Conservation (phyloP, 2,888 invertebrate genomes). For the Margaritifera margaritifera region DNA sequence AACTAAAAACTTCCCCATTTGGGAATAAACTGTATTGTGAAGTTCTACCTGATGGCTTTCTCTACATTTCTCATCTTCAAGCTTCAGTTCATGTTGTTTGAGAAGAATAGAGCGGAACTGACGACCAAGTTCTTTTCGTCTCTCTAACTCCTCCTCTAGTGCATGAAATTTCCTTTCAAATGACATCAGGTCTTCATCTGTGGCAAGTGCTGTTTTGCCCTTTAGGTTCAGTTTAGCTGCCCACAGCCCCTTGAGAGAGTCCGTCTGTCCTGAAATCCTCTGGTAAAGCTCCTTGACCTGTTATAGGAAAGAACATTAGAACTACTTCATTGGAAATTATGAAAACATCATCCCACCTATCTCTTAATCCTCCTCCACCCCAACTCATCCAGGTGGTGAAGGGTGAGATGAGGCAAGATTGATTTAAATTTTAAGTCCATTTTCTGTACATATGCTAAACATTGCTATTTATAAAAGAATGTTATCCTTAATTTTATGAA, state of each 20-base stretch:
- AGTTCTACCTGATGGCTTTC: slow-evolving; percentile 65
- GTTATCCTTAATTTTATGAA: no score
- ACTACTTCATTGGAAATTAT: no score
- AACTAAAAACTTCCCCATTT: neutral
- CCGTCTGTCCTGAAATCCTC: slow-evolving; percentile 64
- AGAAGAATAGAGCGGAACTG: slow-evolving; percentile 56
- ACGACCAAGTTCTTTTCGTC: slow-evolving; percentile 64
- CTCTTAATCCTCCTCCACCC: no score
- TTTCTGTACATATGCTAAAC: no score
- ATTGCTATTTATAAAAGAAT: no score
- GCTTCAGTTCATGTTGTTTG: slow-evolving; percentile 51
- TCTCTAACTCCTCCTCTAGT: slow-evolving; percentile 64
- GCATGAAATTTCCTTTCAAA: slow-evolving; percentile 60
- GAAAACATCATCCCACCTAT: no score
- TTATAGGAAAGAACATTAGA: slow-evolving; percentile 2
- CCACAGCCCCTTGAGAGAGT: slow-evolving; percentile 70
- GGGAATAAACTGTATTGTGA: neutral
- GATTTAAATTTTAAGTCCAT: no score
- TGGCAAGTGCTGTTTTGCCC: slow-evolving; percentile 59
- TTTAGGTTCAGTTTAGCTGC: slow-evolving; percentile 69
- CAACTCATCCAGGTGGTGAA: no score
- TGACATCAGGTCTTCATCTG: slow-evolving; percentile 58
- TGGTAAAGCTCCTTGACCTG: slow-evolving; percentile 68
- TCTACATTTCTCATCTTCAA: slow-evolving; percentile 57
- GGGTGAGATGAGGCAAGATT: no score